Base-by-base conservation (phyloP, 2,113 vertebrate genomes). In the Genyomyrus donnyi region DNA sequence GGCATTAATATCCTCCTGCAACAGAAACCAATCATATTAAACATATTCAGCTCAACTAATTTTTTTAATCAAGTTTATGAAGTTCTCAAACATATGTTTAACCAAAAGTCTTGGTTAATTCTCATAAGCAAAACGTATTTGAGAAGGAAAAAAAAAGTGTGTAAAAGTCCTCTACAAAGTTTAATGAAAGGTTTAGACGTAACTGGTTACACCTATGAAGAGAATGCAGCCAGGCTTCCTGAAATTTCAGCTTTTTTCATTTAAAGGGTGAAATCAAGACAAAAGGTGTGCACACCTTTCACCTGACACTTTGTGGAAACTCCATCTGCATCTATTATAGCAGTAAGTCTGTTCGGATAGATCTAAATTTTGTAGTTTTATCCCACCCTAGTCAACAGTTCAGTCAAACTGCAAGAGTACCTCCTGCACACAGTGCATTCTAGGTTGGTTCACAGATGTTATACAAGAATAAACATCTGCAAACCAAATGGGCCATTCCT, bases 1-100 rank as follows among this genome's bases (percentile, higher is more conserved):
- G 92, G 98, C 97, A 95, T 98, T 99, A 95, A 99, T 98, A 95
- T 99, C 99, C 93, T 99, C 98, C 97, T 99, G 92, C 45, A 35
- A 88, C 45, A 89, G 24, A 85, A 90, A 48, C 13, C 48, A 53
- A 0, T 7, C 24, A 27, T 87, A 39, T 35, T 27, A 50, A 10
- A 52, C 9, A 56, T 19, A 87, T 87, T 35, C 27, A 17, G 6
- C 8, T 45, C 35, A 13, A 42, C 42, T 9, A 11, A 48, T 17
- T n/a, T 84, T 46, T 84, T 0, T 8, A n/a, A 21, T 21, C 35
- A 83, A 0, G 77, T 83, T 10, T 66, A 27, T 10, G n/a, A 8
- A 66, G 24, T 27, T 27, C n/a, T 66, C 58, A 66, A 66, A 27
- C 9, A 11, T 21, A 21, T 5, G 10, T 56, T 27, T 27, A 27